Evolutionary conservation across 1,140 invertebrate species (phyloP).

Genomic region (Elysia chlorotica): DNA sequence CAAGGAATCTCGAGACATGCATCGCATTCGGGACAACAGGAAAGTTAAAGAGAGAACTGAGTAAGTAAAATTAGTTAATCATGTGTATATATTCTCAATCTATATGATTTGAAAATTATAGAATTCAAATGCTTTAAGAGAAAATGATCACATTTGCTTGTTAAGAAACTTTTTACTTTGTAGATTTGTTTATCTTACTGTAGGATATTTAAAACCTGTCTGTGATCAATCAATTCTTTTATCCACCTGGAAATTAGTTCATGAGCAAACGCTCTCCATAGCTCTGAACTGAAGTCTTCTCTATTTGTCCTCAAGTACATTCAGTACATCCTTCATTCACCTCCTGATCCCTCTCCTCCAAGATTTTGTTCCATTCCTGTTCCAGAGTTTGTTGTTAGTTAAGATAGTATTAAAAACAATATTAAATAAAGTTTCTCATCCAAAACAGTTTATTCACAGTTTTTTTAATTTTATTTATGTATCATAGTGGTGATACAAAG

Average conservation of each 20-base stretch:
- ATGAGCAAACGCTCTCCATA: no score
- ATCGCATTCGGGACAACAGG: slow-evolving; percentile 6
- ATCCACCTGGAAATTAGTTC: no score
- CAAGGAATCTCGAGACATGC: slow-evolving; percentile 12
- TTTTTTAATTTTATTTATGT: neutral
- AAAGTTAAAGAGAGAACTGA: slow-evolving; percentile 6
- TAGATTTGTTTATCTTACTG: neutral
- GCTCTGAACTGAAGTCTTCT: neutral
- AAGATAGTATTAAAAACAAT: neutral
- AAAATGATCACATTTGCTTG: no score
- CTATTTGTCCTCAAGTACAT: neutral
- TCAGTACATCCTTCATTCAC: neutral
- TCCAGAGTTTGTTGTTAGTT: neutral
- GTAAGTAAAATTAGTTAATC: slow-evolving; percentile 9
- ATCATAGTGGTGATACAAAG: no score
- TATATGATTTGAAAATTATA: neutral
- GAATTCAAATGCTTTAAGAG: no score
- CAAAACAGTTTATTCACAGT: neutral
- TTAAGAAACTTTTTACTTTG: no score
- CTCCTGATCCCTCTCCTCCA: neutral
- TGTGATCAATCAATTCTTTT: no score
- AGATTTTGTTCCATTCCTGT: neutral
- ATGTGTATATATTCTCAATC: neutral
- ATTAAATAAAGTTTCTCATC: neutral
- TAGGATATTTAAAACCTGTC: neutral